phyloP scores from a whole-genome alignment of 2,113 vertebrate genomes.

The Gallinago media region DNA sequence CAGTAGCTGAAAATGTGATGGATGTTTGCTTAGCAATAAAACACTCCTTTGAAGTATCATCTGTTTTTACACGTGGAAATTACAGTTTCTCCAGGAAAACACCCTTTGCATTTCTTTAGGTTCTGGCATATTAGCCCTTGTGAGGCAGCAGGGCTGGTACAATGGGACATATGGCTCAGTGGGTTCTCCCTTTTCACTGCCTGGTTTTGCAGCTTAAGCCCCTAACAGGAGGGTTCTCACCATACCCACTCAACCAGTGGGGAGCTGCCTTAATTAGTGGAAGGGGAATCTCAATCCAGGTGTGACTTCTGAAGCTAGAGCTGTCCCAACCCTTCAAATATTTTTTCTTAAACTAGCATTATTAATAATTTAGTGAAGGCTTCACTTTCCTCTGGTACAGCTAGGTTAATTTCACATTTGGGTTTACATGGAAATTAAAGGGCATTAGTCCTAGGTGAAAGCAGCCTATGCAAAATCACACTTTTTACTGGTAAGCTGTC shows the following conservation, averaged over 20 bases:
- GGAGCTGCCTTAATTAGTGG: neutral
- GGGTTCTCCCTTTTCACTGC: neutral
- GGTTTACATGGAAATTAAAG: neutral
- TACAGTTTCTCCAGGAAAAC: neutral
- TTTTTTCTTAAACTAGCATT: neutral
- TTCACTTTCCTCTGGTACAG: neutral
- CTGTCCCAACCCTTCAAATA: neutral
- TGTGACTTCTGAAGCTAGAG: neutral
- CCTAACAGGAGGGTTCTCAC: neutral
- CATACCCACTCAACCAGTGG: fast-evolving
- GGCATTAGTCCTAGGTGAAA: neutral
- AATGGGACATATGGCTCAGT: neutral
- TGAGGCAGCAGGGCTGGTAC: neutral
- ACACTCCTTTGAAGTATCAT: neutral
- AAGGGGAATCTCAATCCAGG: neutral
- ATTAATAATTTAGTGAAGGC: neutral
- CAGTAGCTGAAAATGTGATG: neutral
- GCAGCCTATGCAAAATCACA: neutral
- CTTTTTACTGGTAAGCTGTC: neutral
- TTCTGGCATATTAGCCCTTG: neutral
- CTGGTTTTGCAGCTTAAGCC: neutral
- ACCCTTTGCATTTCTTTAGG: neutral
- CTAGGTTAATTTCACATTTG: neutral
- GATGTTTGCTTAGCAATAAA: neutral
- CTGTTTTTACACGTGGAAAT: neutral